Evolutionary conservation across 2,888 invertebrate species (phyloP), one percentile per base, ranked within the genome.

Genomic region (Stenolophus ochropezus): DNA sequence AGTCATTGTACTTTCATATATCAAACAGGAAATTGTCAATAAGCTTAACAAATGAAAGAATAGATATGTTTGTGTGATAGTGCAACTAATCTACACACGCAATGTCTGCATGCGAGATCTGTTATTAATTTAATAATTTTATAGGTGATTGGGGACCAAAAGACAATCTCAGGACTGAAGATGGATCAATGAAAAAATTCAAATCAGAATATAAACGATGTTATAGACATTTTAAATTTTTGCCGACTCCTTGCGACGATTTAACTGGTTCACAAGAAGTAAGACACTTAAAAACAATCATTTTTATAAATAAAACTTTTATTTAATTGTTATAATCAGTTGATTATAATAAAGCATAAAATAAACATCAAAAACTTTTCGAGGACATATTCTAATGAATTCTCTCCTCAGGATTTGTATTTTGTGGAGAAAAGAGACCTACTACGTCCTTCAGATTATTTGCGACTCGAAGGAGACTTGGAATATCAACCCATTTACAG

Each of bases 391-490:
- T n/a, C n/a, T n/a, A n/a, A n/a, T n/a, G n/a, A n/a, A n/a, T n/a
- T n/a, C n/a, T n/a, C n/a, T n/a, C n/a, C 11, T 42, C 33, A 51
- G 51, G 51, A 16, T 51, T 51, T 51, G 51, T 42, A 1, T 73
- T 20, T 49, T 11, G 73, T 21, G 18, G 73, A 85, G 85, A 53
- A 56, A 65, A 71, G 84, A 65, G 65, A 83, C 42, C 79, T 82
- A 14, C 65, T 82, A 21, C 85, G 84, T 82, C 86, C 86, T 4
- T 84, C 84, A 73, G 86, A 85, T 84, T 77, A 84, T 47, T 83
- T 90, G 23, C 88, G 88, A 79, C 84, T 89, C 49, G 90, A 90
- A 82, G 90, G 89, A n/a, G 85, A 85, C 47, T 85, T 87, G 18
- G 87, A 89, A 21, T 85, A 89, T 47, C 87, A 88, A 42, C 84